Percentiles rank a stretch among this genome's conserved stretches.
Evolutionary conservation across 2,113 vertebrate genomes (phyloP).

Genomic region (Thunnus maccoyii): DNA sequence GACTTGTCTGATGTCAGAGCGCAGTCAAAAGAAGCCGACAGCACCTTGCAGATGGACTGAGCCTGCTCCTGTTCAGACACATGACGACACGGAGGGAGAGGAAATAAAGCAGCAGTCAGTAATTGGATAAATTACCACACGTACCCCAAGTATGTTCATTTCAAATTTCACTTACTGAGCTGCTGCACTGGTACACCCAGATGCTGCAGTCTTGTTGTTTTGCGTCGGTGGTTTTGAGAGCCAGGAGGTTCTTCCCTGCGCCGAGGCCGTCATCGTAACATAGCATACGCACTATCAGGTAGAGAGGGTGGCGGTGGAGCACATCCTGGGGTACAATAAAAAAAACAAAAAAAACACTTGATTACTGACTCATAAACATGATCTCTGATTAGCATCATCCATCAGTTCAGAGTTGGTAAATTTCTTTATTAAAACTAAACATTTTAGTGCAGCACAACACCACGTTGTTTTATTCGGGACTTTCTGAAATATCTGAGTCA

Average conservation of each 20-base stretch:
- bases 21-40: conserved; percentile 94
- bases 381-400: no score
- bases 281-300: conserved; percentile 95
- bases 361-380: neutral
- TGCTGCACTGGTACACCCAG: conserved; percentile 98
- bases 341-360: neutral
- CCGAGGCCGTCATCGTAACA: conserved; percentile 97
- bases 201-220: conserved; percentile 91
- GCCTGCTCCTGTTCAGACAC: conserved; percentile 90
- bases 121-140: neutral
- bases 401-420: no score
- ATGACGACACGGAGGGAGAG: neutral
- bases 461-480: neutral
- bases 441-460: no score
- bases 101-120: neutral
- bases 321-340: conserved; percentile 86
- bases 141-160: neutral
- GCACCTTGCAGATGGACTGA: conserved; percentile 96
- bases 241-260: conserved; percentile 93
- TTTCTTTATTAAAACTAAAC: no score
- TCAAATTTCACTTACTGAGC: conserved; percentile 86
- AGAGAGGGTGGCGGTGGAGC: conserved; percentile 94
- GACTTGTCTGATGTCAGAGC: conserved; percentile 92
- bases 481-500: conserved; percentile 4
- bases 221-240: conserved; percentile 93